Conservation (phyloP, 2,797 vertebrate species). For the Trichosurus vulpecula region DNA sequence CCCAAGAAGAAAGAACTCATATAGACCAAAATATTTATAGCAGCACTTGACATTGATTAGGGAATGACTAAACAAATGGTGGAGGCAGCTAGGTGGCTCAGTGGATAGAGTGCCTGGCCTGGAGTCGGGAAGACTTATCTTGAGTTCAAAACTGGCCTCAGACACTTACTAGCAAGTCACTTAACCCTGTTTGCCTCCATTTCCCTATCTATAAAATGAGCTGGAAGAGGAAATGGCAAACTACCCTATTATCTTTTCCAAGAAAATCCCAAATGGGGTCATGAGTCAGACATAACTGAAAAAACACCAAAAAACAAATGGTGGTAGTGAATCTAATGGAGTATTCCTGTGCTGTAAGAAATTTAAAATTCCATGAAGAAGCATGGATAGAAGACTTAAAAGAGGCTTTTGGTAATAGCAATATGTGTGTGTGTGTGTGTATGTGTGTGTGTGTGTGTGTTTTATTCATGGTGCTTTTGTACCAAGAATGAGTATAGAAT, state of each 20-base stretch:
- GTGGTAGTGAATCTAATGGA: background rate
- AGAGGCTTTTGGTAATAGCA: background rate
- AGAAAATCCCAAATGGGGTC: background rate
- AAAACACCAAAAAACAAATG: background rate
- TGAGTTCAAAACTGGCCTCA: background rate
- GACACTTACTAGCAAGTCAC: background rate
- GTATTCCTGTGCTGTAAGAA: background rate
- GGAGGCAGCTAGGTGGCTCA: background rate
- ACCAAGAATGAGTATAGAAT: background rate
- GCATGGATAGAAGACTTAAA: background rate
- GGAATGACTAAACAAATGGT: background rate
- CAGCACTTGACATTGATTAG: background rate
- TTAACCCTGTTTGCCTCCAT: background rate
- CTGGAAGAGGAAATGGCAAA: background rate
- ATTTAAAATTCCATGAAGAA: background rate
- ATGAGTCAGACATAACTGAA: background rate
- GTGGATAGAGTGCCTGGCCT: background rate
- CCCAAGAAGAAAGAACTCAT: background rate
- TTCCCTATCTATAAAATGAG: background rate
- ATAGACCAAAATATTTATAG: background rate
- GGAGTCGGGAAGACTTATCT: background rate
- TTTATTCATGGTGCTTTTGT: conserved; percentile 8
- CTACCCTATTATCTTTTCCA: background rate
- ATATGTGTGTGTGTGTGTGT: too few species aligned
- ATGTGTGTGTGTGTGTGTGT: background rate